Conservation (phyloP, 2,888 invertebrate species). For the Philereme transversata region DNA sequence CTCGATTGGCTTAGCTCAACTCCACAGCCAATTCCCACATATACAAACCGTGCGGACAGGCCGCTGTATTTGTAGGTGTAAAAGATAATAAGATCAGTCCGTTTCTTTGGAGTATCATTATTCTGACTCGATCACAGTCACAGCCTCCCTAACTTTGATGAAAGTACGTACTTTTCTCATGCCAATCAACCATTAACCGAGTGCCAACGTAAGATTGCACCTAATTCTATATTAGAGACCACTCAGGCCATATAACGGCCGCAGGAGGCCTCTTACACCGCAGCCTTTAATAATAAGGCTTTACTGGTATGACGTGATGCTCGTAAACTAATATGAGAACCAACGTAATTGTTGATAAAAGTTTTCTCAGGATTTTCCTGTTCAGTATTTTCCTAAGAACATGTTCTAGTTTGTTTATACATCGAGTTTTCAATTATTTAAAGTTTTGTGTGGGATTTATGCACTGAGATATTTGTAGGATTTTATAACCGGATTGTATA, state of each 20-base stretch:
- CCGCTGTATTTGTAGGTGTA: too few species aligned
- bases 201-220: slow-evolving; percentile 14
- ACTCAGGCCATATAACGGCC: slow-evolving; percentile 28
- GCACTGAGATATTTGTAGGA: too few species aligned
- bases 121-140: too few species aligned
- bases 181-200: slow-evolving; percentile 10
- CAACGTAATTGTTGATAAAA: slow-evolving; percentile 10
- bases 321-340: slow-evolving; percentile 33
- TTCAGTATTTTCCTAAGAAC: slow-evolving; percentile 4
- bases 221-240: slow-evolving; percentile 18
- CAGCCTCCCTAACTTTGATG: too few species aligned
- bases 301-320: slow-evolving; percentile 26
- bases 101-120: too few species aligned
- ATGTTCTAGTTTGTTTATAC: not conserved
- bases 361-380: slow-evolving; percentile 9
- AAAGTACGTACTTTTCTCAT: not conserved
- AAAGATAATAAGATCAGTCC: too few species aligned
- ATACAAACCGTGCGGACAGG: too few species aligned
- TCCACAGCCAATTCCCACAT: too few species aligned
- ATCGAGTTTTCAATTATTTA: too few species aligned
- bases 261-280: slow-evolving; percentile 33
- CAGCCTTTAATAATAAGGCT: slow-evolving; percentile 33
- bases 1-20: too few species aligned
- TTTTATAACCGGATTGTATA: too few species aligned
- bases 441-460: too few species aligned